Percentiles rank a stretch among this genome's conserved stretches.
phyloP scores from a whole-genome alignment of 64 coral and sea anemone species.

The Exaiptasia diaphana region DNA sequence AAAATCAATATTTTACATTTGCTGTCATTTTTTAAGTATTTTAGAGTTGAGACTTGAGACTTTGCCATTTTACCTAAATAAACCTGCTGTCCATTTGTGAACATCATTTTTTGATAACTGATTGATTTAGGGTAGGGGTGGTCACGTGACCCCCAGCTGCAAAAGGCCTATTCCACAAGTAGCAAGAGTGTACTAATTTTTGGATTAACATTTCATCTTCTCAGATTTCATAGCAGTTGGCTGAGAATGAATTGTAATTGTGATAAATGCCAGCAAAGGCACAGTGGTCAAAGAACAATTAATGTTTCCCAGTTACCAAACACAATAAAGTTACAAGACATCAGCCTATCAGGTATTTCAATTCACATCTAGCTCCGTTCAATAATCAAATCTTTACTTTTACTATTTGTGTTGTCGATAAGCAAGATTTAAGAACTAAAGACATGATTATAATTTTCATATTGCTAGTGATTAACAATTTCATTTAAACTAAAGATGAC shows the following conservation, averaged over 20 bases:
- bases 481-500: neutral
- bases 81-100: too few species aligned
- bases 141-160: too few species aligned
- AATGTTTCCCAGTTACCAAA: constrained; percentile 8
- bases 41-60: too few species aligned
- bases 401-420: neutral
- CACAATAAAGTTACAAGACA: neutral
- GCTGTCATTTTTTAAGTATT: too few species aligned
- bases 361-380: too few species aligned
- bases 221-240: constrained; percentile 49
- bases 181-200: too few species aligned
- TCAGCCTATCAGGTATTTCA: constrained; percentile 25
- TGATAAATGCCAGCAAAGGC: constrained; percentile 17
- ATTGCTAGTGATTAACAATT: neutral
- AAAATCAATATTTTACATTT: too few species aligned
- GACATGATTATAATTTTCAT: neutral
- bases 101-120: too few species aligned
- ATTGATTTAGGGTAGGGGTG: too few species aligned
- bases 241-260: constrained; percentile 40
- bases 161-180: too few species aligned
- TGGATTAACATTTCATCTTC: too few species aligned
- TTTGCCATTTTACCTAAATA: too few species aligned
- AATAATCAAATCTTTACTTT: neutral
- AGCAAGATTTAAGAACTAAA: neutral
- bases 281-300: constrained; percentile 34